Evolutionary conservation across 2,113 vertebrate species (phyloP), one percentile per base, ranked within the genome.

Genomic region (Alethe diademata): DNA sequence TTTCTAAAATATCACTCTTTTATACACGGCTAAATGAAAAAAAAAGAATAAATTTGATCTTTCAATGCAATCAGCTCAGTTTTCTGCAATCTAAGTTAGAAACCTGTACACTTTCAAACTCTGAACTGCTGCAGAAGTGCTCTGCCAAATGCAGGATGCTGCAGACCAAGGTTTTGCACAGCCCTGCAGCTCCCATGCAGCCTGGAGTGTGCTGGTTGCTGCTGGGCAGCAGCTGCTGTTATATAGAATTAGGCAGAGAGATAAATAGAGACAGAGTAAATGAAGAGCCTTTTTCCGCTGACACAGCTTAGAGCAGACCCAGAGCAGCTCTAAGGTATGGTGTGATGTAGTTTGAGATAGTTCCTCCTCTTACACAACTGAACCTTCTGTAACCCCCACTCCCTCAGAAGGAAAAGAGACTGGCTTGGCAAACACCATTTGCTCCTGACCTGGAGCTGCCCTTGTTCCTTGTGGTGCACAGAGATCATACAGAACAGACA

Each of bases 211-310:
- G 73, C 76, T 25, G 43, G 19, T 6, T 66, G 53, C 54, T 72
- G 53, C 28, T 8, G 19, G 48, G 62, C 57, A 69, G 48, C 62
- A 80, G 47, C 54, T 70, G 4, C 47, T 71, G 8, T 3, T 12
- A 1, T 2, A 8, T 0, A 35, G 4, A 19, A 12, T 25, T 0
- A 20, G 16, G 47, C 26, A 19, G 45, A 26, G 20, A 42, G 28
- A 81, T 9, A 67, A 14, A 70, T 1, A 42, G 40, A 56, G 45
- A 24, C 4, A 17, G 19, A 60, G 56, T 43, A 82, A 47, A 62
- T 19, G 42, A 57, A 70, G 47, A 61, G 14, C 8, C 28, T 82
- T 66, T 84, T 90, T 57, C 15, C 58, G 29, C 16, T 75, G 62
- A 33, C n/a, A 57, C 1, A 64, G 15, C 56, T 83, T 35, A 35